Conservation (phyloP, 2,888 invertebrate genomes). For the Pandemis corylana region DNA sequence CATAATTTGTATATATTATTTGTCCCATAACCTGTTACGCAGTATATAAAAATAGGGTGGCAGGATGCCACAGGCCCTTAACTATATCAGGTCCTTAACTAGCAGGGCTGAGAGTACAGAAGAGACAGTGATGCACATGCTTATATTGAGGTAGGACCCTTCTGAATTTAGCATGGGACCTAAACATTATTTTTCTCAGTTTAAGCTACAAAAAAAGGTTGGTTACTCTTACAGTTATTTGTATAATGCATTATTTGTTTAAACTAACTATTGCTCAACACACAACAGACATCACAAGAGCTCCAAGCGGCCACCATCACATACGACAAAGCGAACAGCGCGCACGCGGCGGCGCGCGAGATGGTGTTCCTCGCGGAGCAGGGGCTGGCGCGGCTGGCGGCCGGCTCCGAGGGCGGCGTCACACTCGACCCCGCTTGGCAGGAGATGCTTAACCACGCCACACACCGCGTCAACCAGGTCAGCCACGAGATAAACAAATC, state of each 20-base stretch:
- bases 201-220: too few species aligned
- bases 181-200: too few species aligned
- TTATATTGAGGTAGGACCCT: too few species aligned
- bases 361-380: conserved; percentile 88
- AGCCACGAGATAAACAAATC: background rate
- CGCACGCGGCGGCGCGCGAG: conserved; percentile 96
- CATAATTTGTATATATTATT: too few species aligned
- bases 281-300: conserved; percentile 89
- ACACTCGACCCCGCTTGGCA: conserved; percentile 97
- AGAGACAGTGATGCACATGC: too few species aligned
- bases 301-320: conserved; percentile 90
- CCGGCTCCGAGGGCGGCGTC: conserved; percentile 84
- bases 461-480: conserved; percentile 92
- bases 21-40: too few species aligned
- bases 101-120: too few species aligned
- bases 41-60: too few species aligned
- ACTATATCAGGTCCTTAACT: too few species aligned
- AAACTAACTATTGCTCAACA: background rate
- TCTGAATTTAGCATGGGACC: too few species aligned
- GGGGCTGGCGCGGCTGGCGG: conserved; percentile 86
- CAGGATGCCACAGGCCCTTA: too few species aligned
- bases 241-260: conserved; percentile 3
- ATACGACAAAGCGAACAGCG: conserved; percentile 95
- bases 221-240: background rate
- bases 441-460: conserved; percentile 97